phyloP scores from a whole-genome alignment of 2,113 vertebrate species.

The Serranochromis macrocephalus region DNA sequence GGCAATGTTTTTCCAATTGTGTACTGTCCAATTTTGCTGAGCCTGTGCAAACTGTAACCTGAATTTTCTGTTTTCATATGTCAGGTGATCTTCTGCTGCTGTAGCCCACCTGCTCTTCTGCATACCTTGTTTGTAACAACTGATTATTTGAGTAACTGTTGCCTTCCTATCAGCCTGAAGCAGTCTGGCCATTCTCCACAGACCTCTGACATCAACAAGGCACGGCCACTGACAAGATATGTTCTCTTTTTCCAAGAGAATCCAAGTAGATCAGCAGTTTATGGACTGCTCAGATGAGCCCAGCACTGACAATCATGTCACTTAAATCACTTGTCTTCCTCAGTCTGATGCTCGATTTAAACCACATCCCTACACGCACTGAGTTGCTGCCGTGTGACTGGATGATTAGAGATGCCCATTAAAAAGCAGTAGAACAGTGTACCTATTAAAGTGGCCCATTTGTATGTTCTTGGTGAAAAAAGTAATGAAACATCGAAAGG shows the following conservation, averaged over 20 bases:
- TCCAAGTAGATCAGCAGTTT: neutral
- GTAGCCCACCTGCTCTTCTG: neutral
- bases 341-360: neutral
- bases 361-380: neutral
- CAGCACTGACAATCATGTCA: neutral
- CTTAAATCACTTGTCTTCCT: neutral
- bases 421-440: neutral
- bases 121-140: neutral
- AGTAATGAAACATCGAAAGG: accelerated
- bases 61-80: neutral
- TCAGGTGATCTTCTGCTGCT: neutral
- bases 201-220: neutral
- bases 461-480: accelerated
- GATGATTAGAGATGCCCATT: neutral
- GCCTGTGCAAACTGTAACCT: neutral
- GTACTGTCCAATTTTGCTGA: neutral
- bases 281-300: neutral
- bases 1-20: neutral
- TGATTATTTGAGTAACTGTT: neutral
- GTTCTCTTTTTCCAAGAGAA: neutral
- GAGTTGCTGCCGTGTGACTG: neutral
- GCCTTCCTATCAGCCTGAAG: neutral
- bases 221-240: neutral
- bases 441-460: neutral
- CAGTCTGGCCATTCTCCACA: neutral